Percentiles rank a stretch among this genome's conserved stretches.
These are phyloP conservation scores for Dicerorhinus sumatrensis DNA, from an alignment of 2,113 vertebrate genomes.

Conservation along the genomic window DNA sequence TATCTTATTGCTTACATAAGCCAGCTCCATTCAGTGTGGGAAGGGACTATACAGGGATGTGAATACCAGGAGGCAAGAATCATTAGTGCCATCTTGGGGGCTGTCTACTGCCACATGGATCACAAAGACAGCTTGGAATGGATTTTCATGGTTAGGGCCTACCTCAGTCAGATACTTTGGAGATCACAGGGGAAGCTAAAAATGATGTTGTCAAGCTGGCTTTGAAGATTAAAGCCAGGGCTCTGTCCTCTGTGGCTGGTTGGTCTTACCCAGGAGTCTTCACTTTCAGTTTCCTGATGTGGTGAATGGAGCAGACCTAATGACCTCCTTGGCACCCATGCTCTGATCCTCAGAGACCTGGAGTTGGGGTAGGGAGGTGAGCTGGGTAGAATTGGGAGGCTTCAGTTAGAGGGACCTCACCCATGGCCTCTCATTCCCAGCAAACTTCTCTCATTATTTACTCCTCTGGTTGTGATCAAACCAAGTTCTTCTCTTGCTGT, in stretches of 20 bases:
- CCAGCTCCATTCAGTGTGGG: neutral
- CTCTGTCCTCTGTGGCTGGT: neutral
- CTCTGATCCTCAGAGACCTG: neutral
- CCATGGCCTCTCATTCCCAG: neutral
- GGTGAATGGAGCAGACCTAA: neutral
- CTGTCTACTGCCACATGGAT: neutral
- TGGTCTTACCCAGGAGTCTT: neutral
- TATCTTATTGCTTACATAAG: neutral
- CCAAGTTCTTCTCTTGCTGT: neutral
- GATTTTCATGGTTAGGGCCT: neutral
- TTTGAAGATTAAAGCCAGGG: neutral
- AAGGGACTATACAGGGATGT: no score
- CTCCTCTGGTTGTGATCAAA: neutral
- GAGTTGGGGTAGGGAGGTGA: neutral
- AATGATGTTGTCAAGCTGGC: neutral
- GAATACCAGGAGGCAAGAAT: neutral
- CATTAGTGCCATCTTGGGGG: neutral
- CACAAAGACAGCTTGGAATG: neutral
- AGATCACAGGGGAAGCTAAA: neutral
- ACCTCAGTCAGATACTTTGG: neutral
- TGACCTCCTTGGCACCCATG: no score
- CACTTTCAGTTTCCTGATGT: neutral
- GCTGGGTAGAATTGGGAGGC: neutral
- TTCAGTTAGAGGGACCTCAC: neutral
- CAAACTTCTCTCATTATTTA: neutral